These are phyloP conservation scores for Synergus laeviventris DNA, from an alignment of 2,888 invertebrate species.

Conservation along the genomic window DNA sequence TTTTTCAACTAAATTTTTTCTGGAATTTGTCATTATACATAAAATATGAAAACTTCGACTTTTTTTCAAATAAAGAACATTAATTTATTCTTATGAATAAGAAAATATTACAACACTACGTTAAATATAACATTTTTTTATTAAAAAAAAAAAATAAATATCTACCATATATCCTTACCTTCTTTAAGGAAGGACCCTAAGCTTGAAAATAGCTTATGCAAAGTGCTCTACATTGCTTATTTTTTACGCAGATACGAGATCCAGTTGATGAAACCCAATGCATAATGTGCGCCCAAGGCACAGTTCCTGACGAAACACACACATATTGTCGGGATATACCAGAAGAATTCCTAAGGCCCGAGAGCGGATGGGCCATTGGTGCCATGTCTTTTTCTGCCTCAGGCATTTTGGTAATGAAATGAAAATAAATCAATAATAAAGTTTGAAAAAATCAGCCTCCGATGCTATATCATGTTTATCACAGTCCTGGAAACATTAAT, in stretches of 20 bases:
- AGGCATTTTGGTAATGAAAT: constrained; percentile 85
- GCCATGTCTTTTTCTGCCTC: constrained; percentile 93
- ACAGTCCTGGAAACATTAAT: neutral
- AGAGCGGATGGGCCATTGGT: constrained; percentile 94
- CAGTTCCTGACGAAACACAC: constrained; percentile 87
- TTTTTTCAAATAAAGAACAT: too few species aligned
- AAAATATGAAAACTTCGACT: too few species aligned
- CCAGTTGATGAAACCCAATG: constrained; percentile 90
- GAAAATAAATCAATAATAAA: neutral
- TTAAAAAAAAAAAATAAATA: too few species aligned
- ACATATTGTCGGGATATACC: constrained; percentile 87
- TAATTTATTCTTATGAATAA: too few species aligned
- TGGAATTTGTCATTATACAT: too few species aligned
- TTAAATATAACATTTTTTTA: too few species aligned
- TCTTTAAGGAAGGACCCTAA: too few species aligned
- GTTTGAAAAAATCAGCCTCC: neutral
- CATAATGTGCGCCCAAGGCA: constrained; percentile 88
- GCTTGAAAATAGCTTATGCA: too few species aligned
- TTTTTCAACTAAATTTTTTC: too few species aligned
- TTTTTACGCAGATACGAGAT: constrained; percentile 84
- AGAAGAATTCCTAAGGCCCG: constrained; percentile 87
- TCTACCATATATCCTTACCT: too few species aligned
- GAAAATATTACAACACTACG: too few species aligned
- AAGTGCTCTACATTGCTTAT: neutral
- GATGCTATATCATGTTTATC: too few species aligned